These are phyloP conservation scores for Pelagia noctiluca DNA, from an alignment of 30 jellyfish, hydroid and myxozoan genomes.

Conservation along the genomic window DNA sequence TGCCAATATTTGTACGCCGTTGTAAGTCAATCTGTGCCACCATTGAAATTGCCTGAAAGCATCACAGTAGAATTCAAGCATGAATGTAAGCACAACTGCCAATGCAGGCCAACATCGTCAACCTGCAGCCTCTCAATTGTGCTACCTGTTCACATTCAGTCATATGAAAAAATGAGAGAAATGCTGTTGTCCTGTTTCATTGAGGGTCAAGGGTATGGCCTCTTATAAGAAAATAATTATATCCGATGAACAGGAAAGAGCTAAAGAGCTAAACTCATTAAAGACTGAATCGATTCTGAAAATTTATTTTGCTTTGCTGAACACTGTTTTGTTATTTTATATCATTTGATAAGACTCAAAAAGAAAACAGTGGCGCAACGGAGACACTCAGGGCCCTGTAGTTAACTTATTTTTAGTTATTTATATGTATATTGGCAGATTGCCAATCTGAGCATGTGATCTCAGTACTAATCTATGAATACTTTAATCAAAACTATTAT, in stretches of 20 bases:
- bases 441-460: no score
- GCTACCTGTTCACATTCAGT: conserved; percentile 35
- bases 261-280: no score
- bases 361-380: conserved; percentile 4
- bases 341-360: background rate
- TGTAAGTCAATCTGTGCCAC: conserved; percentile 7
- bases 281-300: background rate
- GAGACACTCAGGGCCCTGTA: conserved; percentile 10
- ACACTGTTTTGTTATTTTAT: background rate
- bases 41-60: conserved; percentile 1
- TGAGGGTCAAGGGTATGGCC: conserved; percentile 7
- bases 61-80: conserved; percentile 6
- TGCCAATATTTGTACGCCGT: conserved; percentile 3
- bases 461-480: background rate
- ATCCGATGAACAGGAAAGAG: background rate
- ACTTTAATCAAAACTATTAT: background rate
- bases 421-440: no score
- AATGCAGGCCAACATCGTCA: conserved; percentile 34
- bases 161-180: conserved; percentile 28
- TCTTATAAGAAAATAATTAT: background rate
- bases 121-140: conserved; percentile 18
- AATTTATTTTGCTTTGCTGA: background rate
- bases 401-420: no score
- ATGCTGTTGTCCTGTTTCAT: conserved; percentile 14
- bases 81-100: conserved; percentile 19